phyloP scores from a whole-genome alignment of 2,113 vertebrate genomes.

The Cyphomyrus discorhynchus region DNA sequence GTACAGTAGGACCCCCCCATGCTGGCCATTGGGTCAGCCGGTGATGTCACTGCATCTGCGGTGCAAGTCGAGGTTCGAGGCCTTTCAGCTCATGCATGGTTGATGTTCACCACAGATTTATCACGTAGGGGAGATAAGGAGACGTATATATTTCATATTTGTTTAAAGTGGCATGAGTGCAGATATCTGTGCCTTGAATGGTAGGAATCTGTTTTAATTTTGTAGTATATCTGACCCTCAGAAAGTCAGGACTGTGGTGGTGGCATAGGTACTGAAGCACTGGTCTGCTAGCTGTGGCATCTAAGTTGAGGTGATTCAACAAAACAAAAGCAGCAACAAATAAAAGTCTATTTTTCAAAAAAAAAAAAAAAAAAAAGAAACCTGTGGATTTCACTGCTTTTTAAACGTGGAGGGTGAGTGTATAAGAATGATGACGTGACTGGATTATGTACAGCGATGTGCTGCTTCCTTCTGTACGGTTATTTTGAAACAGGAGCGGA shows the following conservation, averaged over 20 bases:
- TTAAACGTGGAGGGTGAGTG: not conserved
- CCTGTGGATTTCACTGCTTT: not conserved
- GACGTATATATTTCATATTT: not conserved
- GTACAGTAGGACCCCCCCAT: not conserved
- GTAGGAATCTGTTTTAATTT: not conserved
- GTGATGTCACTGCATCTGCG: not conserved
- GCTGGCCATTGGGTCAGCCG: not conserved
- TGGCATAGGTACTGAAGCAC: not conserved
- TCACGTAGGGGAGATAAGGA: not conserved
- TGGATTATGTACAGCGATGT: not conserved
- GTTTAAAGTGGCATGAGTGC: not conserved
- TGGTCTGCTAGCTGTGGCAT: not conserved
- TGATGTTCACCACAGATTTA: not conserved
- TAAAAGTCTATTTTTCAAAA: too few relatives aligned
- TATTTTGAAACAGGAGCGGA: not conserved
- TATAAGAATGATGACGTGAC: not conserved
- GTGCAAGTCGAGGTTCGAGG: not conserved
- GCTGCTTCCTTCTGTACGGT: not conserved
- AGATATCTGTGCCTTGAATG: not conserved
- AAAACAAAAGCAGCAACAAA: not conserved
- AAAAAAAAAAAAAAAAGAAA: too few relatives aligned
- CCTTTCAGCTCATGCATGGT: not conserved
- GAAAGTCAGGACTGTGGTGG: not conserved
- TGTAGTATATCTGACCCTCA: not conserved
- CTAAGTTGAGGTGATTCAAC: not conserved